These are phyloP conservation scores for Pongo pygmaeus DNA, from an alignment of 2,113 vertebrate species.

Conservation along the genomic window DNA sequence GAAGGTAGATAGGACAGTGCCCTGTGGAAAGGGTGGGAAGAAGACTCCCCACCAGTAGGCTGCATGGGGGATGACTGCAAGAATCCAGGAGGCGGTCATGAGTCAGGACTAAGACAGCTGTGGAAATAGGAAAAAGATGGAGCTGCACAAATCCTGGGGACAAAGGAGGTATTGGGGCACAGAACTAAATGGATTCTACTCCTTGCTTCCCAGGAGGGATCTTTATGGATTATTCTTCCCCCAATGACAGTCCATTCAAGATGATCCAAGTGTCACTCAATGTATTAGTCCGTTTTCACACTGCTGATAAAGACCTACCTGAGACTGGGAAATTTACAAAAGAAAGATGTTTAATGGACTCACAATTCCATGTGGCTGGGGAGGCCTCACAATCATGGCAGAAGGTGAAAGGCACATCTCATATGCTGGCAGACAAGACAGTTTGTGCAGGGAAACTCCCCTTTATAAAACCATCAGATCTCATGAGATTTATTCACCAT, in stretches of 20 bases:
- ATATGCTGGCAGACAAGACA: no score
- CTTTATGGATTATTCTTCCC: not conserved
- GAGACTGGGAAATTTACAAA: no score
- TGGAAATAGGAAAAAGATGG: accelerated
- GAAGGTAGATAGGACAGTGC: accelerated
- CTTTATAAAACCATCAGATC: no score
- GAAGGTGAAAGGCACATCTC: no score
- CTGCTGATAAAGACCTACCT: no score
- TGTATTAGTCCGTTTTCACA: no score
- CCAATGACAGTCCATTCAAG: not conserved
- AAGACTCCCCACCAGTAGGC: accelerated
- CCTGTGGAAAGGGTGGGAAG: not conserved
- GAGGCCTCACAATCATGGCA: no score
- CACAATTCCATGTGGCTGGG: no score
- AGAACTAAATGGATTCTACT: no score
- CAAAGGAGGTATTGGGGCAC: accelerated
- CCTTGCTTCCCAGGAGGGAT: not conserved
- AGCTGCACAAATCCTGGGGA: accelerated
- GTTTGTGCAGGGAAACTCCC: no score
- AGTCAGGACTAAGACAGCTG: not conserved
- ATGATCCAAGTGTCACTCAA: not conserved
- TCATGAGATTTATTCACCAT: no score
- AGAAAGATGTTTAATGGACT: no score
- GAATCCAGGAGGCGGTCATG: accelerated
- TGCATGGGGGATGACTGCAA: not conserved